A percentile compares a stretch with the other conserved stretches of the same genome.
These are phyloP conservation scores for Bombus breviceps DNA, from an alignment of 1,140 invertebrate species.

Conservation along the genomic window DNA sequence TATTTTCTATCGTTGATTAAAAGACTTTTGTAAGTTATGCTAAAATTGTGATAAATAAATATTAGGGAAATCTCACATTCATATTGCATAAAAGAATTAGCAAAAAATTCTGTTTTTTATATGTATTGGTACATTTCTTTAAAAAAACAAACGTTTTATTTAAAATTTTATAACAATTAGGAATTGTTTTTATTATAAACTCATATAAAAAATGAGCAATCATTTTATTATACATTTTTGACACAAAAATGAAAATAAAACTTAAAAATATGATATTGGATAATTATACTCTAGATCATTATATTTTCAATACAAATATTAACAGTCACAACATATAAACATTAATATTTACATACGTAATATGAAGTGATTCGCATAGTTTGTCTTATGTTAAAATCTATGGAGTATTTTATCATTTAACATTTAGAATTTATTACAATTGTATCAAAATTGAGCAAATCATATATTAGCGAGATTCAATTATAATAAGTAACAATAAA, in stretches of 20 bases:
- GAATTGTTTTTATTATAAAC: slow-evolving; percentile 19
- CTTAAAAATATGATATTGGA: slow-evolving; percentile 33
- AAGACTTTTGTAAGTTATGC: too few species aligned
- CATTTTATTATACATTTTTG: slow-evolving; percentile 41
- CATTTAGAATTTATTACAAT: slow-evolving; percentile 39
- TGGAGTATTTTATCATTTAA: slow-evolving; percentile 24
- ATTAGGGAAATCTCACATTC: background rate
- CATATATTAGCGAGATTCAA: slow-evolving; percentile 37
- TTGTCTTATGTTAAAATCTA: slow-evolving; percentile 23
- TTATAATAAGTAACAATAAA: background rate
- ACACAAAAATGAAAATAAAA: slow-evolving; percentile 32
- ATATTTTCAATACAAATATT: slow-evolving; percentile 31
- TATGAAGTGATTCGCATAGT: background rate
- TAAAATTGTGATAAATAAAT: background rate
- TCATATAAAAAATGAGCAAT: slow-evolving; percentile 38
- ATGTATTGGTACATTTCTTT: background rate
- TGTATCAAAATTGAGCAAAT: slow-evolving; percentile 68
- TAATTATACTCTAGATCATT: slow-evolving; percentile 22
- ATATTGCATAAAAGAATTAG: background rate
- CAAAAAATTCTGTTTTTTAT: background rate
- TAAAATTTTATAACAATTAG: background rate
- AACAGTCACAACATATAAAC: slow-evolving; percentile 20
- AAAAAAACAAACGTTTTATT: background rate
- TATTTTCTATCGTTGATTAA: too few species aligned
- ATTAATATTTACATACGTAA: slow-evolving; percentile 51